Base-by-base conservation (phyloP, 2,888 invertebrate species). In the Belgica antarctica region DNA sequence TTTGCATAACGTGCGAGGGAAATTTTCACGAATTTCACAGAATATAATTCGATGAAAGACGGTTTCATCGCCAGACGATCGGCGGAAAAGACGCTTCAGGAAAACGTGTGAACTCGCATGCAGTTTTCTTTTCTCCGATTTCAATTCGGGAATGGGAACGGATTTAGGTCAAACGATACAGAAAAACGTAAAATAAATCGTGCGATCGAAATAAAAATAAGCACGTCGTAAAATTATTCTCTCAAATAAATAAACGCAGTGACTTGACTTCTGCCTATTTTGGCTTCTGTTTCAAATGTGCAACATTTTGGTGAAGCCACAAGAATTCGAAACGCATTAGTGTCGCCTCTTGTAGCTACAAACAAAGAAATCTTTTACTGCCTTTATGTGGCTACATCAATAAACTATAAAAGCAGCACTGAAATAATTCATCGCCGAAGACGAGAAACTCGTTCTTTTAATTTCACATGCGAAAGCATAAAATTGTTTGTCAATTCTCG, bases 181-280 rank as follows among this genome's bases (percentile, higher is more conserved):
- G n/a, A n/a, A n/a, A n/a, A n/a, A n/a, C n/a, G n/a, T n/a, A 19
- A 68, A 68, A 68, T 68, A 68, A 66, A 66, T 66, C 68, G 68
- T 57, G 57, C 68, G 68, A 68, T 68, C 22, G 68, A 57, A 68
- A 68, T 31, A 34, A 68, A 68, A 68, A 68, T 68, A 68, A 68
- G 68, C 68, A 57, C 68, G 34, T 46, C 65, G 41, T 28, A 28
- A 19, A 68, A 46, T 34, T 47, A 57, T 68, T 25, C 22, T 47
- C 19, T 46, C 46, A 47, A 65, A 65, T 65, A 68, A 68, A 68
- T 68, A 68, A 68, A 68, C 68, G 24, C 59, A 59, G 12, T 8
- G 2, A 22, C n/a, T n/a, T n/a, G n/a, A 52, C 22, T 52, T 52
- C 52, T 22, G n/a, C n/a, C n/a, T n/a, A n/a, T n/a, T n/a, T n/a